Conservation (phyloP, 2,797 vertebrate genomes). For the Peromyscus aztecus region DNA sequence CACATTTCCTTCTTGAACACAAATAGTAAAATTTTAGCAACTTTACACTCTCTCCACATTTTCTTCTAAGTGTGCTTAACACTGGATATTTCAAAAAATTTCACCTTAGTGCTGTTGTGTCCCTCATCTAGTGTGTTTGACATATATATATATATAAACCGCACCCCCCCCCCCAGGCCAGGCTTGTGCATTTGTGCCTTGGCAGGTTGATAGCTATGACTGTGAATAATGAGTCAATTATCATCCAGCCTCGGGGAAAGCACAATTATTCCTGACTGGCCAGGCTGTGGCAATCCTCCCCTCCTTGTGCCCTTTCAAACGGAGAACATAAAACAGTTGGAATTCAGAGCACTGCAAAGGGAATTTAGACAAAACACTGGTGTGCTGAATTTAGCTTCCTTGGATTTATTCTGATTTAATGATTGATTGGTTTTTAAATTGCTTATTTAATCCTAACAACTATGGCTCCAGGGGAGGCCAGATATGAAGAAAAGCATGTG, state of each 20-base stretch:
- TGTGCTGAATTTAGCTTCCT: slow-evolving; percentile 74
- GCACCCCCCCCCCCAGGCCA: neutral
- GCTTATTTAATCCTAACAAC: slow-evolving; percentile 74
- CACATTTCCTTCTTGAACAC: slow-evolving; percentile 28
- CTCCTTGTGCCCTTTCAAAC: slow-evolving; percentile 75
- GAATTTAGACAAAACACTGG: slow-evolving; percentile 72
- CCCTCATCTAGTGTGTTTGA: slow-evolving; percentile 77
- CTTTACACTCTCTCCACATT: neutral
- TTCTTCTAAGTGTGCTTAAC: slow-evolving; percentile 43
- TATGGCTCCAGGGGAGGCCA: slow-evolving; percentile 61
- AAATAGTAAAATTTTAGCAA: slow-evolving; percentile 28
- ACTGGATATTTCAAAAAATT: slow-evolving; percentile 44
- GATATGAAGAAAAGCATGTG: slow-evolving; percentile 32
- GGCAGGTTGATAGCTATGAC: slow-evolving; percentile 82
- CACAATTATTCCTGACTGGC: slow-evolving; percentile 76
- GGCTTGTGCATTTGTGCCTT: slow-evolving; percentile 74
- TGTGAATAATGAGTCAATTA: slow-evolving; percentile 87
- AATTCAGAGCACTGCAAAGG: slow-evolving; percentile 77
- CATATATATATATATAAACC: slow-evolving; percentile 23
- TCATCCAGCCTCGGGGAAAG: slow-evolving; percentile 75
- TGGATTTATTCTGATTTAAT: slow-evolving; percentile 77
- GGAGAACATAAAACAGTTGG: slow-evolving; percentile 80
- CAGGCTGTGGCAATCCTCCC: slow-evolving; percentile 77
- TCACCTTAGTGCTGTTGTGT: slow-evolving; percentile 65
- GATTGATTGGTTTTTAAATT: slow-evolving; percentile 79